These are phyloP conservation scores for Parazoanthus swiftii DNA, from an alignment of 92 coral and sea anemone species.

Conservation along the genomic window DNA sequence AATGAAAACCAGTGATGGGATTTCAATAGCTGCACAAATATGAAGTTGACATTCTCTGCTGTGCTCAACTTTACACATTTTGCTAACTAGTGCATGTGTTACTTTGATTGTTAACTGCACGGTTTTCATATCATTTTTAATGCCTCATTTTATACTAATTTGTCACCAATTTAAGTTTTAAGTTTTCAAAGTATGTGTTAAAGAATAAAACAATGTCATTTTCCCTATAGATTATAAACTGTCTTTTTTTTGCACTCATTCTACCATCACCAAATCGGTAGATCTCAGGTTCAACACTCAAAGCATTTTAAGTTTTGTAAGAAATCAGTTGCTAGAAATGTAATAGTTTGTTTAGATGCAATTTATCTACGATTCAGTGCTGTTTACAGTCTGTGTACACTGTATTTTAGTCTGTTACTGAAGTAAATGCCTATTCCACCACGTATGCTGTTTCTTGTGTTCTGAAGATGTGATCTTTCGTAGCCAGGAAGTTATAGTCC, in stretches of 20 bases:
- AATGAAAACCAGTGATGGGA: no score
- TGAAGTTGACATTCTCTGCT: neutral
- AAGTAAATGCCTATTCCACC: no score
- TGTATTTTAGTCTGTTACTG: no score
- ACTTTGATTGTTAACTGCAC: neutral
- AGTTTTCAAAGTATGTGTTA: neutral
- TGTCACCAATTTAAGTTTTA: neutral
- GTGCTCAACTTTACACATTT: neutral
- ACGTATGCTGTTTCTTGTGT: no score
- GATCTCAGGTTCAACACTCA: neutral
- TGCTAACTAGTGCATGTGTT: neutral
- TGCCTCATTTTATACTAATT: neutral
- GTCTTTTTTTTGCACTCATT: neutral
- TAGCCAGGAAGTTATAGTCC: no score
- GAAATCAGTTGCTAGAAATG: neutral
- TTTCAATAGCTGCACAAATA: no score
- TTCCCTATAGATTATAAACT: neutral
- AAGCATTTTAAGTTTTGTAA: neutral
- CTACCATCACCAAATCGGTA: neutral
- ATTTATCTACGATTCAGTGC: no score
- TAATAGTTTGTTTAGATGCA: no score
- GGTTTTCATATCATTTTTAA: neutral
- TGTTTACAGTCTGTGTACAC: no score
- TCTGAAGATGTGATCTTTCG: no score
- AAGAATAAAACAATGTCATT: neutral